Conservation (phyloP, 2,888 invertebrate species). For the Metopia argyrocephala region DNA sequence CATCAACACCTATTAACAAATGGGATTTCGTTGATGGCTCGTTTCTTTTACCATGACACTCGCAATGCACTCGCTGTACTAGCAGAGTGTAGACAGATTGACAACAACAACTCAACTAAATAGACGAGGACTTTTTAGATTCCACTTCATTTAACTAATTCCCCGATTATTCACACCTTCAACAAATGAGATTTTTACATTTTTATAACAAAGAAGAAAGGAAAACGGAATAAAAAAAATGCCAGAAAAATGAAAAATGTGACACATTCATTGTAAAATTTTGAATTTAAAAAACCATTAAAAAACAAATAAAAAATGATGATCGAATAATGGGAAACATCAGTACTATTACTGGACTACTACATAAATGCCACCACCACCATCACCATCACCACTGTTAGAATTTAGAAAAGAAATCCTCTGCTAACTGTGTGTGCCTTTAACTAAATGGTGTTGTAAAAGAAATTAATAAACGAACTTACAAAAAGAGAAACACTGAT, state of each 20-base stretch:
- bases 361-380: conserved; percentile 49
- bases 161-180: conserved; percentile 74
- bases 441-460: conserved; percentile 53
- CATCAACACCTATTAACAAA: conserved; percentile 50
- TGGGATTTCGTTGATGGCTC: conserved; percentile 45
- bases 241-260: conserved; percentile 22
- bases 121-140: conserved; percentile 49
- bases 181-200: conserved; percentile 61
- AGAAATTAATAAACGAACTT: conserved; percentile 63
- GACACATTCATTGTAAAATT: conserved; percentile 47
- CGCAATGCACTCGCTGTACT: conserved; percentile 4
- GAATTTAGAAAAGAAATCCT: conserved; percentile 30
- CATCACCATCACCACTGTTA: conserved; percentile 23
- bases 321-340: conserved; percentile 29
- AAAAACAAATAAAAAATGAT: conserved; percentile 35
- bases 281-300: conserved; percentile 61
- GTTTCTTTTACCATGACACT: conserved; percentile 34
- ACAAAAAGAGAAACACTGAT: conserved; percentile 51
- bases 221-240: conserved; percentile 49
- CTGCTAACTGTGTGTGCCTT: conserved; percentile 21
- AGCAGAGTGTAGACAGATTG: neutral
- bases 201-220: neutral
- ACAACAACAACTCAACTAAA: neutral
- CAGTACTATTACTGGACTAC: too few species aligned
- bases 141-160: conserved; percentile 74